Evolutionary conservation across 2,797 vertebrate genomes (phyloP).

Genomic region (Sebastes paucispinis): DNA sequence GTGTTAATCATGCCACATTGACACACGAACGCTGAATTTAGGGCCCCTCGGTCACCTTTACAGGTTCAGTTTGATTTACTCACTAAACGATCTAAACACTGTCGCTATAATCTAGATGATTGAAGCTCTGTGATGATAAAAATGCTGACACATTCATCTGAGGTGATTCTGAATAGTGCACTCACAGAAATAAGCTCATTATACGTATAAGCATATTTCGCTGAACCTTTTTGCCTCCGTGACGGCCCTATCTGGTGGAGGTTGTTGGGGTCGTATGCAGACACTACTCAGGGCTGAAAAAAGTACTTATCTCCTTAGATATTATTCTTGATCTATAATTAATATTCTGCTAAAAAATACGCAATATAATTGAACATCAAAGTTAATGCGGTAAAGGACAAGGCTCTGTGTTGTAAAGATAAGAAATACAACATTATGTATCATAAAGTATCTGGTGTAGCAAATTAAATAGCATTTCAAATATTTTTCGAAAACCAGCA

Average conservation of each 20-base stretch:
- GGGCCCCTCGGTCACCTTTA: not conserved
- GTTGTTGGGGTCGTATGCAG: not conserved
- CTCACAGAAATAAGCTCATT: too few relatives aligned
- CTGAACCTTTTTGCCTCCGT: not conserved
- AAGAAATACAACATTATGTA: not conserved
- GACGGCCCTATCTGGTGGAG: not conserved
- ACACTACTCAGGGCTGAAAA: too few relatives aligned
- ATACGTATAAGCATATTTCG: too few relatives aligned
- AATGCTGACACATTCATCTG: too few relatives aligned
- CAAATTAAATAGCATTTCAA: not conserved
- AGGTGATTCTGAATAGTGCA: too few relatives aligned
- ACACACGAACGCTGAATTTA: not conserved
- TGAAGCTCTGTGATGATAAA: not conserved
- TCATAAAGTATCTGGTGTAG: not conserved
- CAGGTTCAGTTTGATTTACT: not conserved
- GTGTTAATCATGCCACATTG: slow-evolving; percentile 39
- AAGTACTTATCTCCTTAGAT: too few relatives aligned
- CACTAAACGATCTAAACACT: not conserved
- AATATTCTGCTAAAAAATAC: too few relatives aligned
- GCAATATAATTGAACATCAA: too few relatives aligned
- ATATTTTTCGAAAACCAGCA: not conserved
- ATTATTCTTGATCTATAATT: too few relatives aligned
- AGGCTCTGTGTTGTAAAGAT: too few relatives aligned
- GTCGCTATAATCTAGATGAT: not conserved
- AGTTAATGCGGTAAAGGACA: too few relatives aligned